A percentile compares a stretch with the other conserved stretches of the same genome.
Evolutionary conservation across 2,113 vertebrate species (phyloP).

Genomic region (Marmota monax): DNA sequence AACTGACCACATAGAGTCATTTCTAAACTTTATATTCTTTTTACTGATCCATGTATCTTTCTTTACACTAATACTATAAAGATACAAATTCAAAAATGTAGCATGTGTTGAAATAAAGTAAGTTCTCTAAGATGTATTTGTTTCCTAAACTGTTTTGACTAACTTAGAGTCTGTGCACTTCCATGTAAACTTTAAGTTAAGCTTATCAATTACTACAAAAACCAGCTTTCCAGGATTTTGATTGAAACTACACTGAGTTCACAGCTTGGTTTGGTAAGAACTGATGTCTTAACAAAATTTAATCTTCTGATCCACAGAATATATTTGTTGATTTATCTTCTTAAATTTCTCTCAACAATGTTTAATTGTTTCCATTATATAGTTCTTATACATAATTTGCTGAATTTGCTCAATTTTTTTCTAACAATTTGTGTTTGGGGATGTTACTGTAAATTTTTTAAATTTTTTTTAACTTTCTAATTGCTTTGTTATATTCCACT

Average conservation of each 20-base stretch:
- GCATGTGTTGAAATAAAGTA: background rate
- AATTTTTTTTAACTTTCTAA: background rate
- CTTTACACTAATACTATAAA: background rate
- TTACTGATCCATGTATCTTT: background rate
- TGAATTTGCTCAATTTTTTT: background rate
- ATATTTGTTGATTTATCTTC: background rate
- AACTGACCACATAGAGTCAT: background rate
- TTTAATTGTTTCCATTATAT: background rate
- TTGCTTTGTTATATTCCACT: background rate
- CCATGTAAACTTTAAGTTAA: background rate
- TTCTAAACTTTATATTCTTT: background rate
- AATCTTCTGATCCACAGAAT: background rate
- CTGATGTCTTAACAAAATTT: background rate
- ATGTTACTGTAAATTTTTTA: background rate
- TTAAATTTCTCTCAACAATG: background rate
- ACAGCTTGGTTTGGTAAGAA: background rate
- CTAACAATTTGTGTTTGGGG: background rate
- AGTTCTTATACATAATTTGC: background rate
- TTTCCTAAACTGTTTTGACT: slow-evolving; percentile 2
- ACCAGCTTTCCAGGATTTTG: background rate
- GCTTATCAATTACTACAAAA: background rate
- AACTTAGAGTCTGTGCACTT: background rate
- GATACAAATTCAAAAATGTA: background rate
- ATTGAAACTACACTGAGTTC: background rate
- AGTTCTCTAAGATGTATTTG: background rate